Conservation (phyloP, 2,797 vertebrate species). For the Smutsia temminckii region DNA sequence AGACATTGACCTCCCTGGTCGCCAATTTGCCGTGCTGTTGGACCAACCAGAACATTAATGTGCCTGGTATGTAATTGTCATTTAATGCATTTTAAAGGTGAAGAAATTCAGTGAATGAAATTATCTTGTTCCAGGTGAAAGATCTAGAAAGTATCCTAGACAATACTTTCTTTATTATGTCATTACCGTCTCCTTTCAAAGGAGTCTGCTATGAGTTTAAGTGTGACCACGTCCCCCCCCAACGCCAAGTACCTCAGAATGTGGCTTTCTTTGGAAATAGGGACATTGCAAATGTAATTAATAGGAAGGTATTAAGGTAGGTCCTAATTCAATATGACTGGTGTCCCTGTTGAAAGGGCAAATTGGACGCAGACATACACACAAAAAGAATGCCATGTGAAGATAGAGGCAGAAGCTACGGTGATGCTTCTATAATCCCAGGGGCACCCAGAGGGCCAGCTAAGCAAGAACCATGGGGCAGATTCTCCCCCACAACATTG, state of each 20-base stretch:
- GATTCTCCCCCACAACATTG: neutral
- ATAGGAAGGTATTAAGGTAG: neutral
- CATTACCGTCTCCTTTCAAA: neutral
- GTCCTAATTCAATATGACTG: neutral
- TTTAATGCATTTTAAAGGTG: neutral
- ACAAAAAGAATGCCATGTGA: neutral
- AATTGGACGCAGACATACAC: neutral
- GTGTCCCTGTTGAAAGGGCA: neutral
- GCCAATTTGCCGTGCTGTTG: neutral
- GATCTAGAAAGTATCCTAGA: neutral
- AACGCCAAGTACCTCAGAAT: neutral
- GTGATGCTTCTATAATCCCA: neutral
- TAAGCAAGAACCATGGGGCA: rapidly evolving
- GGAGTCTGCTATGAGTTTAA: neutral
- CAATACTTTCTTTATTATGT: too few species aligned
- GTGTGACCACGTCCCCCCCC: too few species aligned
- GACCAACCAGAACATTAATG: neutral
- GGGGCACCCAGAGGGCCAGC: too few species aligned
- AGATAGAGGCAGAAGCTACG: neutral
- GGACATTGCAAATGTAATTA: neutral
- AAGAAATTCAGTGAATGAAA: neutral
- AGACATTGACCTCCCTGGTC: neutral
- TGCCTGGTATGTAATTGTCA: neutral
- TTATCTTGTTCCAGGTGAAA: neutral
- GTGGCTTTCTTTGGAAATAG: neutral